phyloP scores from a whole-genome alignment of 2,797 vertebrate genomes.

The Tragopan temminckii region DNA sequence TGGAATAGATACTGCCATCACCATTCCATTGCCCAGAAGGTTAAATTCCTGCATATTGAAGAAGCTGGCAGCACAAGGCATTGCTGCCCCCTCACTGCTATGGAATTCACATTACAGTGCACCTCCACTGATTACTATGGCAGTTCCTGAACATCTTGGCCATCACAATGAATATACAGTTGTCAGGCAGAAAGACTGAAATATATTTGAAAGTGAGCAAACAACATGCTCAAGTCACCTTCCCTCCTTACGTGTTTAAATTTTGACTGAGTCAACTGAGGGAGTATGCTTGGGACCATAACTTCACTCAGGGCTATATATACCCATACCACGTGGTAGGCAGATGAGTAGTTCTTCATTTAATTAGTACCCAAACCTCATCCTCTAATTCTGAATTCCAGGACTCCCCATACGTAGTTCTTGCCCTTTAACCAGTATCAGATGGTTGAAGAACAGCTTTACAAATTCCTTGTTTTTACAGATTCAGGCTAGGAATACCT shows the following conservation, averaged over 20 bases:
- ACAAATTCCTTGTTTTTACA: neutral
- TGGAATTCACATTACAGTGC: neutral
- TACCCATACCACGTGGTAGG: neutral
- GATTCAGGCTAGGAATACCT: neutral
- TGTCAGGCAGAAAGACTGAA: neutral
- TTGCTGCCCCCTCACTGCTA: neutral
- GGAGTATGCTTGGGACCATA: neutral
- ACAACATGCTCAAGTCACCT: neutral
- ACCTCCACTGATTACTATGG: neutral
- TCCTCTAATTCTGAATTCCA: fast-evolving
- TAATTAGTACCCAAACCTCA: neutral
- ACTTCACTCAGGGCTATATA: neutral
- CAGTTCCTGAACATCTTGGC: neutral
- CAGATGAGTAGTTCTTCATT: neutral
- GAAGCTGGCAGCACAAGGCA: neutral
- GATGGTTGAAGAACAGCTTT: neutral
- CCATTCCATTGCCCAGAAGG: neutral
- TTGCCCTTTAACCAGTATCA: neutral
- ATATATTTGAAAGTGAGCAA: neutral
- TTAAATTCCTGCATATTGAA: neutral
- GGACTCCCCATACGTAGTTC: neutral
- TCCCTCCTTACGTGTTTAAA: neutral
- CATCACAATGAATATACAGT: neutral
- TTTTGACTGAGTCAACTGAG: neutral
- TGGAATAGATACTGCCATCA: neutral